Percentiles rank a stretch among this genome's conserved stretches.
Conservation (phyloP, 2,797 vertebrate genomes). For the Mionectes olivaceus region DNA sequence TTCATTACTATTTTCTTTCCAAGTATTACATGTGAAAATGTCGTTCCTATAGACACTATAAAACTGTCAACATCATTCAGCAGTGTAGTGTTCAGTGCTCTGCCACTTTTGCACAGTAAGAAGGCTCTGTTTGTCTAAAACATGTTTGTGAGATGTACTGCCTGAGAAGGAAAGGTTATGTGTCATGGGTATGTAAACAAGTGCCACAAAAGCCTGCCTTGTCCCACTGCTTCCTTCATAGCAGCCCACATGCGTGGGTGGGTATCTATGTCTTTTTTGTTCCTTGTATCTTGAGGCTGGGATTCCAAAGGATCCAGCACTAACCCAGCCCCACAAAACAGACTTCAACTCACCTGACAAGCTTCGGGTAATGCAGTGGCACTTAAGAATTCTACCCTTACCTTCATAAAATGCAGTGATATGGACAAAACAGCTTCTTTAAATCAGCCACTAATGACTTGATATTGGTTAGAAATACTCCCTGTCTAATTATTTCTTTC, state of each 20-base stretch:
- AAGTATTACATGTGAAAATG: not conserved
- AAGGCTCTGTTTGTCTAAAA: not conserved
- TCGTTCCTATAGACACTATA: not conserved
- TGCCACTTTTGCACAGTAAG: not conserved
- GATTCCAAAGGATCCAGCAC: not conserved
- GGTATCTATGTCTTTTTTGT: not conserved
- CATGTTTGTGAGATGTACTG: not conserved
- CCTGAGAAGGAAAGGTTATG: not conserved
- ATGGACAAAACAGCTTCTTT: not conserved
- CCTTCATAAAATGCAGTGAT: not conserved
- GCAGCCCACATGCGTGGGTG: rapidly evolving
- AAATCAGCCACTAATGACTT: not conserved
- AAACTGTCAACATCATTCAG: not conserved
- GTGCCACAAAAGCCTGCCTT: not conserved
- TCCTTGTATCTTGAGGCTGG: not conserved
- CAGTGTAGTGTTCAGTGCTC: not conserved
- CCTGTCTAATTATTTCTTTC: not conserved
- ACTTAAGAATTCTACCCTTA: not conserved
- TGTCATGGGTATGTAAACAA: not conserved
- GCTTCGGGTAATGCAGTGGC: not conserved
- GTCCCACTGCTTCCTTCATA: not conserved
- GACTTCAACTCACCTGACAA: not conserved
- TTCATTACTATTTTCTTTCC: slow-evolving; percentile 1
- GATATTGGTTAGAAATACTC: not conserved
- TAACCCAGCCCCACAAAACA: not conserved